These are phyloP conservation scores for Macroglossus sobrinus DNA, from an alignment of 2,113 vertebrate genomes.

Conservation along the genomic window DNA sequence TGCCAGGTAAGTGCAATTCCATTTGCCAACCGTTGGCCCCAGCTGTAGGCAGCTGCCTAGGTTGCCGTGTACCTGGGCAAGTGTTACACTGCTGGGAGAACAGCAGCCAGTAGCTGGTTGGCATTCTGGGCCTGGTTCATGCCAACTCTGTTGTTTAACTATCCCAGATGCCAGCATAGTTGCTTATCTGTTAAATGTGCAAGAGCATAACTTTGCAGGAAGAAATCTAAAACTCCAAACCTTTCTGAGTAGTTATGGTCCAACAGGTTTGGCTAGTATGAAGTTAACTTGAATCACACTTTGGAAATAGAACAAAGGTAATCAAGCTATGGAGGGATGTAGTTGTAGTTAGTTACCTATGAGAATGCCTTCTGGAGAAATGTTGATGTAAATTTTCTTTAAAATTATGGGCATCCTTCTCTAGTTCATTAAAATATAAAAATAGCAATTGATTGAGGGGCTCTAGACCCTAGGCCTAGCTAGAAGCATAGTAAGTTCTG, in stretches of 20 bases:
- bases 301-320: conserved; percentile 27
- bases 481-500: neutral
- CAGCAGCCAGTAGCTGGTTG: conserved; percentile 67
- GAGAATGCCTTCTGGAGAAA: neutral
- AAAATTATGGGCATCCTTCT: neutral
- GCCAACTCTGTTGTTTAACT: conserved; percentile 53
- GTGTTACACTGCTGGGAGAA: conserved; percentile 76
- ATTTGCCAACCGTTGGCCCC: neutral
- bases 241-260: conserved; percentile 6
- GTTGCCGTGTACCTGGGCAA: conserved; percentile 67
- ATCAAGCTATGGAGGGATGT: neutral
- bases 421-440: neutral
- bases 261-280: neutral
- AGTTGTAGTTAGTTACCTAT: neutral
- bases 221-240: neutral
- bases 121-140: conserved; percentile 69
- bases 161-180: conserved; percentile 68
- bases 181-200: neutral
- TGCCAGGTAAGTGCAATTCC: conserved; percentile 17
- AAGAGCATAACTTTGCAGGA: neutral
- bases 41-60: conserved; percentile 75
- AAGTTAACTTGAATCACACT: neutral
- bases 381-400: neutral
- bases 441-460: neutral
- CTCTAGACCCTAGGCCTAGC: neutral